A percentile compares a stretch with the other conserved stretches of the same genome.
These are phyloP conservation scores for Threskiornis aethiopicus DNA, from an alignment of 2,797 vertebrate species.

Conservation along the genomic window DNA sequence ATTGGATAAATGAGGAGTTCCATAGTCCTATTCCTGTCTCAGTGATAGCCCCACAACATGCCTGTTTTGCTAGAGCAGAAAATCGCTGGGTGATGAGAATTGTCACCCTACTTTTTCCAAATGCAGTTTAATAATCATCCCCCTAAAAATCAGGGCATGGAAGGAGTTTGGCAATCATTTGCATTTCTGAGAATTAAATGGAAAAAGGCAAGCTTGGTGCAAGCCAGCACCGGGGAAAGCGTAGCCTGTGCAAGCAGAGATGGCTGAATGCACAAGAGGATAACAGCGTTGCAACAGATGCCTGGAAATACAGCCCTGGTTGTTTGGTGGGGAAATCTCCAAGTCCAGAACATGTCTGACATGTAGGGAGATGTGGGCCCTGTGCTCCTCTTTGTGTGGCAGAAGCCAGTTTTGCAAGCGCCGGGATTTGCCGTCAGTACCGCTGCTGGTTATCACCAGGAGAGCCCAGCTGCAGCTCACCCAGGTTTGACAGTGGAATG, in stretches of 20 bases:
- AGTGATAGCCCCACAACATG: neutral
- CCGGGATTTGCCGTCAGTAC: conserved; percentile 38
- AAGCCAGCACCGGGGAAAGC: neutral
- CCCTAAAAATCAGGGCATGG: accelerated
- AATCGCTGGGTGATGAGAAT: neutral
- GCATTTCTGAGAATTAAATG: neutral
- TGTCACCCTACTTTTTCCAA: neutral
- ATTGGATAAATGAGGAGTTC: neutral
- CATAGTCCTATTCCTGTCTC: neutral
- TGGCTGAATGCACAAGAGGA: neutral
- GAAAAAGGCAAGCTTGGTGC: neutral
- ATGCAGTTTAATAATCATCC: neutral
- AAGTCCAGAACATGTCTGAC: conserved; percentile 34
- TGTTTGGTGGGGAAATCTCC: conserved; percentile 9
- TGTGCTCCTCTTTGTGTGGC: conserved; percentile 37
- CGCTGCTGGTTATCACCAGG: conserved; percentile 29
- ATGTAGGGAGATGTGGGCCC: neutral
- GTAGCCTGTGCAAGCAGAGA: conserved; percentile 16
- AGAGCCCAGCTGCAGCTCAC: conserved; percentile 25
- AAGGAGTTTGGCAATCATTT: neutral
- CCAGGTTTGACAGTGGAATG: neutral
- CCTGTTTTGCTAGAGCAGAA: neutral
- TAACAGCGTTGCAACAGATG: conserved; percentile 2
- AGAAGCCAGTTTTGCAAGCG: conserved; percentile 29
- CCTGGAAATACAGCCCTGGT: conserved; percentile 25